Percentiles rank a stretch among this genome's conserved stretches.
These are phyloP conservation scores for Archivesica marissinica DNA, from an alignment of 1,140 invertebrate genomes.

Conservation along the genomic window DNA sequence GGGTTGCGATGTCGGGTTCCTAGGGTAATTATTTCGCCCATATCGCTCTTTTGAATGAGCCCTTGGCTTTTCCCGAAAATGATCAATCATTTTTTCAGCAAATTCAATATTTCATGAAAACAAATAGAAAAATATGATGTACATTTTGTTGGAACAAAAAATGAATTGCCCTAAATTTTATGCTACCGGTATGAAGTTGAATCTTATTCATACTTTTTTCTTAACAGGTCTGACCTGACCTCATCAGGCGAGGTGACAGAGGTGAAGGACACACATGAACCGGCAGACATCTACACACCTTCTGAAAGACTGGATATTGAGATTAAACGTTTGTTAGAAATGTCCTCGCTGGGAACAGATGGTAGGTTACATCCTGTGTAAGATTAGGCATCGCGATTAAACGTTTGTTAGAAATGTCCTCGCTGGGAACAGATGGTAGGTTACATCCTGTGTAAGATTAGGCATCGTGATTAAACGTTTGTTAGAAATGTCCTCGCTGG, in stretches of 20 bases:
- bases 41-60: too few relatives aligned
- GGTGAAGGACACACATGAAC: neutral
- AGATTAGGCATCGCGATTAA: constrained; percentile 48
- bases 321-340: constrained; percentile 41
- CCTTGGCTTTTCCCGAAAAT: too few relatives aligned
- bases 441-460: constrained; percentile 42
- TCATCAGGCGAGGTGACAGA: constrained; percentile 27
- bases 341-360: constrained; percentile 31
- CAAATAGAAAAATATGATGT: too few relatives aligned
- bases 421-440: constrained; percentile 22
- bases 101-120: too few relatives aligned
- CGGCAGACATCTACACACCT: constrained; percentile 21
- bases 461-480: constrained; percentile 49
- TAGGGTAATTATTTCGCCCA: too few relatives aligned
- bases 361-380: too few relatives aligned
- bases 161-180: too few relatives aligned
- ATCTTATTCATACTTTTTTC: neutral
- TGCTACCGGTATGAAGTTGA: too few relatives aligned
- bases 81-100: too few relatives aligned
- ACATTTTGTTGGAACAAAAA: too few relatives aligned
- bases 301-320: constrained; percentile 53
- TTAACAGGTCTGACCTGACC: constrained; percentile 14
- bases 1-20: too few relatives aligned
- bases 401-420: constrained; percentile 40
- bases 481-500: constrained; percentile 36